phyloP scores from a whole-genome alignment of 2,888 invertebrate genomes.

The Cephus nigrinus region DNA sequence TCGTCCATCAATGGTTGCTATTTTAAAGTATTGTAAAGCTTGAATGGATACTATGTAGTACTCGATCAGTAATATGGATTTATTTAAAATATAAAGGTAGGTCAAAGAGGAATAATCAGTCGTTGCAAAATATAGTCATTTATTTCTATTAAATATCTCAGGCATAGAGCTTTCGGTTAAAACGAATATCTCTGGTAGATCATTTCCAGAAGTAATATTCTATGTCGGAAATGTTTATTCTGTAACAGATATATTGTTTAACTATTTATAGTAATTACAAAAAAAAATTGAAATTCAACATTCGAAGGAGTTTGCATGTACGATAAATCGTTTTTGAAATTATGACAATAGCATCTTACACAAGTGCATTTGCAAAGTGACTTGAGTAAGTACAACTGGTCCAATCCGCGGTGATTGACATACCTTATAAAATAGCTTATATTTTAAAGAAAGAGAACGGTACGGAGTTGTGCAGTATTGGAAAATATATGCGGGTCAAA shows the following conservation, averaged over 20 bases:
- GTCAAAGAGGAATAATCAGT: slow-evolving; percentile 7
- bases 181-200: not conserved
- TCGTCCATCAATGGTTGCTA: not conserved
- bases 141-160: slow-evolving; percentile 7
- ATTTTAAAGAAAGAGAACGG: not conserved
- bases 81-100: not conserved
- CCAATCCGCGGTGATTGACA: not conserved
- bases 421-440: not conserved
- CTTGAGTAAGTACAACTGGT: not conserved
- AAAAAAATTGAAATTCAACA: not conserved
- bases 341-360: not conserved
- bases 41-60: not conserved
- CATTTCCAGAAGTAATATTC: not conserved
- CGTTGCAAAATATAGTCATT: not conserved
- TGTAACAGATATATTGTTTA: not conserved
- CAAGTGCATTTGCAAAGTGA: not conserved
- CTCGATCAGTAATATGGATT: not conserved
- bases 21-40: not conserved
- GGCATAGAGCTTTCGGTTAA: not conserved
- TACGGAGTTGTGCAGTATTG: not conserved
- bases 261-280: not conserved
- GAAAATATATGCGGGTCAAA: not conserved
- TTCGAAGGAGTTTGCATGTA: not conserved
- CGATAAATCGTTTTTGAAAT: not conserved
- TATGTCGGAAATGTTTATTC: not conserved